phyloP scores from a whole-genome alignment of 1,140 invertebrate species.

The Halotydeus destructor region DNA sequence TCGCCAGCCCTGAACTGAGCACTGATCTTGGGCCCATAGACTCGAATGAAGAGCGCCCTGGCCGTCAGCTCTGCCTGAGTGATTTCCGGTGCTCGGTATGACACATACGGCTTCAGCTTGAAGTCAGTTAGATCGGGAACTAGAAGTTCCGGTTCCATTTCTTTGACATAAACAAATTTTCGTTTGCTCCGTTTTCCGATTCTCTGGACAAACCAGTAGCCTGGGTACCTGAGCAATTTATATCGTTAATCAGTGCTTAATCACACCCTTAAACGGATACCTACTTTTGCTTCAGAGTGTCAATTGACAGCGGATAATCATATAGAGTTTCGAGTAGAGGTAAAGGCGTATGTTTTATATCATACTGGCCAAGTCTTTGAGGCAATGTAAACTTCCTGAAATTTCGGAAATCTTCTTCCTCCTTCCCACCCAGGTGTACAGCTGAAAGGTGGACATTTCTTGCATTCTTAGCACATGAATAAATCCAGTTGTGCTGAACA shows the following conservation, averaged over 20 bases:
- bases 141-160: slow-evolving; percentile 76
- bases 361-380: slow-evolving; percentile 11
- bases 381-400: slow-evolving; percentile 12
- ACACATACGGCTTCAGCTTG: slow-evolving; percentile 76
- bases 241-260: too few relatives aligned
- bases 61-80: slow-evolving; percentile 55
- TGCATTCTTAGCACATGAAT: too few relatives aligned
- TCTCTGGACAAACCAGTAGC: slow-evolving; percentile 14
- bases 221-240: slow-evolving; percentile 10
- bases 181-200: too few relatives aligned
- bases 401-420: too few relatives aligned
- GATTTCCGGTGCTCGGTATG: slow-evolving; percentile 51
- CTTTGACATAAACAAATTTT: slow-evolving; percentile 41
- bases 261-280: too few relatives aligned
- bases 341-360: slow-evolving; percentile 6
- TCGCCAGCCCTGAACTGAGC: slow-evolving; percentile 44
- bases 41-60: slow-evolving; percentile 55
- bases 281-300: too few relatives aligned
- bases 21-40: slow-evolving; percentile 57
- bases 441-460: too few relatives aligned
- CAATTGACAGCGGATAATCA: slow-evolving; percentile 1
- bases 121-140: slow-evolving; percentile 63
- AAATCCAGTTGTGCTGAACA: too few relatives aligned
- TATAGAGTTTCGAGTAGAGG: slow-evolving; percentile 10
- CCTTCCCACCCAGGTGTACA: too few relatives aligned